These are phyloP conservation scores for Drosophila rubida DNA, from an alignment of 2,888 invertebrate species.

Conservation along the genomic window DNA sequence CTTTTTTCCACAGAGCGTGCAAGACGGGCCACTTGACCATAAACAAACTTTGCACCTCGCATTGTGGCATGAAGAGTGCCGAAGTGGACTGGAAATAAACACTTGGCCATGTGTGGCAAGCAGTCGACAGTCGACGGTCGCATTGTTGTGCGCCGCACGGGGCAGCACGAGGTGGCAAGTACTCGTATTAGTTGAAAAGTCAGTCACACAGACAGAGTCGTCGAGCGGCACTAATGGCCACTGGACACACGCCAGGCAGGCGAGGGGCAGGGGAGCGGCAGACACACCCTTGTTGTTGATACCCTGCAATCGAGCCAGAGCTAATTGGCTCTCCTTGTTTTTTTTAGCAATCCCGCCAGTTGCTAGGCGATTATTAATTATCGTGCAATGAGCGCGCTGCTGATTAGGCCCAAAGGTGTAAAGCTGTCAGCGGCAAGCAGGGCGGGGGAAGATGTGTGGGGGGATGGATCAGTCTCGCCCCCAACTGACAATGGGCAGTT, in stretches of 20 bases:
- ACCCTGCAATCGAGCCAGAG: background rate
- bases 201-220: slow-evolving; percentile 41
- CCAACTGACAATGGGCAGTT: slow-evolving; percentile 1
- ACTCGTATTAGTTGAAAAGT: slow-evolving; percentile 51
- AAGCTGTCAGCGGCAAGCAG: slow-evolving; percentile 13
- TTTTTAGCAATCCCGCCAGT: background rate
- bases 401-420: slow-evolving; percentile 50
- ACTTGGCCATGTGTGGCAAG: slow-evolving; percentile 62
- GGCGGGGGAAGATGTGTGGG: background rate
- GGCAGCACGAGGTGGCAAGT: background rate
- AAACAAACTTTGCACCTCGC: slow-evolving; percentile 81
- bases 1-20: slow-evolving; percentile 26
- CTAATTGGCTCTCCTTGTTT: slow-evolving; percentile 17
- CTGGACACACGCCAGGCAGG: slow-evolving; percentile 8
- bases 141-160: slow-evolving; percentile 52
- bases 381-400: slow-evolving; percentile 54
- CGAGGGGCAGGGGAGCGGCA: background rate
- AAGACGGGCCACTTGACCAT: slow-evolving; percentile 73
- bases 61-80: slow-evolving; percentile 63
- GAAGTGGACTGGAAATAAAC: slow-evolving; percentile 76
- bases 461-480: background rate
- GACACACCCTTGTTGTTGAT: background rate
- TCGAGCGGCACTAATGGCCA: slow-evolving; percentile 66
- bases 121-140: slow-evolving; percentile 35
- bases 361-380: slow-evolving; percentile 55